phyloP scores from a whole-genome alignment of 30 jellyfish, hydroid and myxozoan genomes.

The Aurelia sp. region DNA sequence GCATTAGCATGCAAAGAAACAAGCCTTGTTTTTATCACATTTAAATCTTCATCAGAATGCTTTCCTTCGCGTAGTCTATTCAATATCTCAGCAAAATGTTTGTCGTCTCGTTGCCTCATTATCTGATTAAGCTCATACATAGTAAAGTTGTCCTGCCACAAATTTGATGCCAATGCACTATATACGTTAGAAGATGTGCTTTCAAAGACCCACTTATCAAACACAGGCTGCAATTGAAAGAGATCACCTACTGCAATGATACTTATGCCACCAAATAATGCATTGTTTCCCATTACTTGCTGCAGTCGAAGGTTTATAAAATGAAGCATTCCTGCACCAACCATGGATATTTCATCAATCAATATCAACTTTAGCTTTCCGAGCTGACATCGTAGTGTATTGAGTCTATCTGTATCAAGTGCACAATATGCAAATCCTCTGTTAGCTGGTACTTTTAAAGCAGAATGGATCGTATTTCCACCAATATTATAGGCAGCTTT shows the following conservation, averaged over 20 bases:
- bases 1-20: background rate
- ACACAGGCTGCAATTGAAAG: constrained; percentile 7
- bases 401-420: constrained; percentile 17
- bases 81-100: background rate
- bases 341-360: constrained; percentile 55
- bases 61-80: constrained; percentile 13
- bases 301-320: constrained; percentile 4
- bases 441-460: constrained; percentile 31
- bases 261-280: constrained; percentile 27
- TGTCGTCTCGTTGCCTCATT: background rate
- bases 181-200: background rate
- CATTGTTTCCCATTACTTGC: constrained; percentile 4
- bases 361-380: constrained; percentile 8
- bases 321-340: constrained; percentile 17
- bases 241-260: constrained; percentile 10
- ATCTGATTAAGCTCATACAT: too few species aligned
- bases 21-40: background rate
- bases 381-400: background rate
- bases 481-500: constrained; percentile 36
- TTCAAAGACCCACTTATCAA: constrained; percentile 35
- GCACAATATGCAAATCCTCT: constrained; percentile 8
- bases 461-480: constrained; percentile 45
- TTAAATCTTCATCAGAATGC: background rate
- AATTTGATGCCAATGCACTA: background rate
- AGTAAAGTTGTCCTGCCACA: constrained; percentile 15